phyloP scores from a whole-genome alignment of 2,797 vertebrate genomes.

The Chromis chromis region DNA sequence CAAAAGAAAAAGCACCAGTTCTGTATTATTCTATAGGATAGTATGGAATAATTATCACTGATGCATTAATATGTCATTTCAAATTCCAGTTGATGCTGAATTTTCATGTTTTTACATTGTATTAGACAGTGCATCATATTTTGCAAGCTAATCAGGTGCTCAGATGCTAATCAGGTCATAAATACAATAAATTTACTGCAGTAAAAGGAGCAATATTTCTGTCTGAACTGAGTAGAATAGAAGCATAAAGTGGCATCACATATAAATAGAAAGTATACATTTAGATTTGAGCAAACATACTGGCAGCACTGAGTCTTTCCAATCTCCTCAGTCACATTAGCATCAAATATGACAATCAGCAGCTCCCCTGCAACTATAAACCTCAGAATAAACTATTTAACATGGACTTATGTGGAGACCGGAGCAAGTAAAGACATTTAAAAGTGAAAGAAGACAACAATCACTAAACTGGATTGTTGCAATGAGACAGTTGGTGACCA shows the following conservation, averaged over 20 bases:
- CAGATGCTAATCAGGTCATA: too few relatives aligned
- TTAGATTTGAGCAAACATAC: neutral
- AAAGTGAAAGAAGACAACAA: neutral
- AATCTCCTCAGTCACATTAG: neutral
- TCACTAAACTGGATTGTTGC: too few relatives aligned
- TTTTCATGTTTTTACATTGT: too few relatives aligned
- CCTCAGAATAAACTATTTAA: too few relatives aligned
- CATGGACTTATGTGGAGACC: neutral
- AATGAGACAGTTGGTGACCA: constrained; percentile 37
- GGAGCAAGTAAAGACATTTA: neutral
- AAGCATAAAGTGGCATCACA: neutral
- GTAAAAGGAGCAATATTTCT: neutral
- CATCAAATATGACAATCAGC: neutral
- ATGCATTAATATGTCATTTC: too few relatives aligned
- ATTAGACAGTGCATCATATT: too few relatives aligned
- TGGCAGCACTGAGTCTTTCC: neutral
- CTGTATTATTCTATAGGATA: too few relatives aligned
- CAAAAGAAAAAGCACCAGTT: too few relatives aligned
- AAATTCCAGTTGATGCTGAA: too few relatives aligned
- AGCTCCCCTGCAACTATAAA: neutral
- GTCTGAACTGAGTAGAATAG: neutral
- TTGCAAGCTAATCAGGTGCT: too few relatives aligned
- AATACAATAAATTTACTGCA: too few relatives aligned
- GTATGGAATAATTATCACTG: too few relatives aligned
- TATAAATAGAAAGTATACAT: neutral